These are phyloP conservation scores for Labia minor DNA, from an alignment of 2,888 invertebrate genomes.

Conservation along the genomic window DNA sequence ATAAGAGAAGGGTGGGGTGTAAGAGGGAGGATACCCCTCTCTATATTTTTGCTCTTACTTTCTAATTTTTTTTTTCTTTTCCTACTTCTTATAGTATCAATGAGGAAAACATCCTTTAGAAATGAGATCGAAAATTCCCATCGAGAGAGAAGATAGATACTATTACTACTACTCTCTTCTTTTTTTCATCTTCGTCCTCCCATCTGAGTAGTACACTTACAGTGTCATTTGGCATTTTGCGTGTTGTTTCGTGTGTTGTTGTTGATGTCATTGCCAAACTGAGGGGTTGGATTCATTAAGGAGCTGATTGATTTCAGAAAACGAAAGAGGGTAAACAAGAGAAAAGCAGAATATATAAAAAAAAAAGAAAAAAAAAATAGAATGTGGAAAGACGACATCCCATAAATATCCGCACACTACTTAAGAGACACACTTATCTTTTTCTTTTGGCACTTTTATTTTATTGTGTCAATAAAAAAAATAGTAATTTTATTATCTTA, in stretches of 20 bases:
- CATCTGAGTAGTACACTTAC: not conserved
- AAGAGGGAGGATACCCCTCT: too few species aligned
- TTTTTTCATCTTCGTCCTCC: not conserved
- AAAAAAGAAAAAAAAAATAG: not conserved
- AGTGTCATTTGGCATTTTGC: not conserved
- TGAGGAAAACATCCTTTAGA: not conserved
- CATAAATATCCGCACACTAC: not conserved
- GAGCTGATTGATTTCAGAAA: not conserved
- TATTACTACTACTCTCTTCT: not conserved
- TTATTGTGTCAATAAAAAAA: too few species aligned
- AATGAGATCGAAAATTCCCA: slow-evolving; percentile 5
- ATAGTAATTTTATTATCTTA: too few species aligned
- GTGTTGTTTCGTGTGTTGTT: slow-evolving; percentile 13
- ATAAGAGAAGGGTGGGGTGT: too few species aligned
- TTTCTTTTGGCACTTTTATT: not conserved
- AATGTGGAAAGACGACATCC: not conserved
- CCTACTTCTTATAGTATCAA: not conserved
- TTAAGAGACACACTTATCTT: too few species aligned
- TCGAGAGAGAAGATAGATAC: not conserved
- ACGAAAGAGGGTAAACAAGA: not conserved
- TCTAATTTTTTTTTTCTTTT: not conserved
- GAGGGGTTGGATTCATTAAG: slow-evolving; percentile 8
- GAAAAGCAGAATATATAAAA: too few species aligned
- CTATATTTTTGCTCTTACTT: too few species aligned
- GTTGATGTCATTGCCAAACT: not conserved